These are phyloP conservation scores for Cepaea hortensis DNA, from an alignment of 2,888 invertebrate species.

Conservation along the genomic window DNA sequence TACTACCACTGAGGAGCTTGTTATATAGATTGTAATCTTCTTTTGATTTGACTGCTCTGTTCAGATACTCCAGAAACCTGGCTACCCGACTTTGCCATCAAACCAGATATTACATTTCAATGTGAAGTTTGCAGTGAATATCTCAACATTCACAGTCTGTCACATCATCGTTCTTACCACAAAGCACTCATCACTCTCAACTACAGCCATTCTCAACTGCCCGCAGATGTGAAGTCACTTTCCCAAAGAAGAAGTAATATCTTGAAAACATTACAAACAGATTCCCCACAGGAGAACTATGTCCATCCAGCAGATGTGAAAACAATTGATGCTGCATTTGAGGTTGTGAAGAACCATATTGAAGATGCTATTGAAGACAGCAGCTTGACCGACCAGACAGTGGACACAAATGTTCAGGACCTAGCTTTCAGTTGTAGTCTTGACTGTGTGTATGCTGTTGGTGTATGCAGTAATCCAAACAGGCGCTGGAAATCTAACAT, in stretches of 20 bases:
- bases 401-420: slow-evolving; percentile 64
- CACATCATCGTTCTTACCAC: slow-evolving; percentile 70
- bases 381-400: slow-evolving; percentile 62
- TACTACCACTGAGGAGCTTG: no score
- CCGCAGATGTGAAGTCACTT: slow-evolving; percentile 61
- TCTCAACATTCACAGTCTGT: slow-evolving; percentile 61
- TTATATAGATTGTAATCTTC: no score
- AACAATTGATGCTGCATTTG: slow-evolving; percentile 69
- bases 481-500: slow-evolving; percentile 71
- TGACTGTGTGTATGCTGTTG: slow-evolving; percentile 64
- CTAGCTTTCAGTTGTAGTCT: slow-evolving; percentile 67
- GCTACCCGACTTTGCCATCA: slow-evolving; percentile 61
- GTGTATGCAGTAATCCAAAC: slow-evolving; percentile 68
- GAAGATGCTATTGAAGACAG: slow-evolving; percentile 67
- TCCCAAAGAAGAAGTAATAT: slow-evolving; percentile 64
- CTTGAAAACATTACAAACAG: slow-evolving; percentile 59
- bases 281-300: slow-evolving; percentile 57
- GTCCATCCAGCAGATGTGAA: slow-evolving; percentile 55
- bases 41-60: slow-evolving; percentile 30
- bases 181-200: slow-evolving; percentile 63
- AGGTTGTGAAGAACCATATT: slow-evolving; percentile 69
- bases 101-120: slow-evolving; percentile 65
- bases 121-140: slow-evolving; percentile 68
- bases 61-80: slow-evolving; percentile 69
- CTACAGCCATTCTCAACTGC: slow-evolving; percentile 58